phyloP scores from a whole-genome alignment of 2,888 invertebrate species.

The Aphrophora alni region DNA sequence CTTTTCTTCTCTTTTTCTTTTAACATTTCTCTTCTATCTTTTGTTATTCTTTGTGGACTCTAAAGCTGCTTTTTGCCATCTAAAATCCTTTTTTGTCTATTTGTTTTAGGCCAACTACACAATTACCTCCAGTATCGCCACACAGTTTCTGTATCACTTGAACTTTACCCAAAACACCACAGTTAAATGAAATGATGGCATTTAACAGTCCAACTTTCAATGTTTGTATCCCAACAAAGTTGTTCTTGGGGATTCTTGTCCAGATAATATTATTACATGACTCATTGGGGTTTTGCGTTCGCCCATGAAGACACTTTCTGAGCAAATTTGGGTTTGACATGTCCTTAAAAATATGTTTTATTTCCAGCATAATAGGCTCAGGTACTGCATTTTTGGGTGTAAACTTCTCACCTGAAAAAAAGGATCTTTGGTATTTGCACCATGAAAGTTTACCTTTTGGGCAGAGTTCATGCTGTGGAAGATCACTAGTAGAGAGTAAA shows the following conservation, averaged over 20 bases:
- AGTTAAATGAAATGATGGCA: too few species aligned
- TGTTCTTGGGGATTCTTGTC: too few species aligned
- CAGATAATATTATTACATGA: constrained; percentile 10
- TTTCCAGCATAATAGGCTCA: neutral
- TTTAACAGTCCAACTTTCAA: too few species aligned
- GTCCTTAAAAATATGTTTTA: constrained; percentile 19
- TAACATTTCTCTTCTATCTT: neutral
- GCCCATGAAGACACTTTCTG: constrained; percentile 3
- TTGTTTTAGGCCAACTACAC: constrained; percentile 17
- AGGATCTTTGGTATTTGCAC: neutral
- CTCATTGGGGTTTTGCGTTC: constrained; percentile 14
- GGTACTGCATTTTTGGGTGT: too few species aligned
- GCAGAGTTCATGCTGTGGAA: neutral
- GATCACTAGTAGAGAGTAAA: neutral
- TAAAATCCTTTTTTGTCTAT: neutral
- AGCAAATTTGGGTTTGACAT: neutral
- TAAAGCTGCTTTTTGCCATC: neutral
- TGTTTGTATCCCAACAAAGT: constrained; percentile 4
- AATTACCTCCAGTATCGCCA: constrained; percentile 14
- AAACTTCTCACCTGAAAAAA: neutral
- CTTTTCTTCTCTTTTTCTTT: neutral
- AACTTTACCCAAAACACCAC: constrained; percentile 2
- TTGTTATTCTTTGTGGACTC: neutral
- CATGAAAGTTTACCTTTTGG: neutral
- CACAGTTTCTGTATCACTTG: constrained; percentile 16